Conservation (phyloP, 2,888 invertebrate genomes). For the Eupithecia dodoneata region DNA sequence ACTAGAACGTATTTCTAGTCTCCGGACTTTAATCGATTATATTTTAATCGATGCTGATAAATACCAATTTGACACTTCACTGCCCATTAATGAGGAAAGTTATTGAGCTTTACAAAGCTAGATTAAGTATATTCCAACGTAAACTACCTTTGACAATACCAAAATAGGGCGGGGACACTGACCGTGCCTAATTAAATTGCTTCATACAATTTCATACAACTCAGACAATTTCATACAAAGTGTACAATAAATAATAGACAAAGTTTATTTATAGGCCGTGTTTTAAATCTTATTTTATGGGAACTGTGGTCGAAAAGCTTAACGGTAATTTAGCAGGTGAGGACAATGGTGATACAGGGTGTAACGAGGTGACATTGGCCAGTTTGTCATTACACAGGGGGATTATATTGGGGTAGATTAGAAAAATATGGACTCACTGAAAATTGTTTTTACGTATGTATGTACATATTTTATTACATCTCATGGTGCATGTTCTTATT, state of each 20-base stretch:
- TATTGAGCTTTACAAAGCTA: background rate
- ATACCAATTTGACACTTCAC: background rate
- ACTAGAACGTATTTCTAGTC: too few species aligned
- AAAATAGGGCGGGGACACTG: constrained; percentile 58
- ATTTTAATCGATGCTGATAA: background rate
- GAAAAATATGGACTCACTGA: background rate
- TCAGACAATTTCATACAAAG: constrained; percentile 25
- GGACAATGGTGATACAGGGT: constrained; percentile 41
- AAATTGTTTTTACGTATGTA: too few species aligned
- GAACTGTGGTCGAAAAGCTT: constrained; percentile 77
- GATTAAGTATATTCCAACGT: constrained; percentile 7
- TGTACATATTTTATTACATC: too few species aligned
- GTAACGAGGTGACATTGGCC: background rate
- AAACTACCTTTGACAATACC: constrained; percentile 42
- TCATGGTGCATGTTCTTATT: too few species aligned
- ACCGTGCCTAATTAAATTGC: constrained; percentile 72
- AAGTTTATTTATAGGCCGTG: constrained; percentile 68
- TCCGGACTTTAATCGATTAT: background rate
- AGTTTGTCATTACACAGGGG: background rate
- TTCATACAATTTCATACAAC: constrained; percentile 51
- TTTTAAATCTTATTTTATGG: constrained; percentile 82
- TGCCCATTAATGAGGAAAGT: background rate
- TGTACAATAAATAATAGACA: constrained; percentile 63
- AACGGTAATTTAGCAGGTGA: constrained; percentile 73
- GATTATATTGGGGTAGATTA: background rate